Evolutionary conservation across 2,113 vertebrate genomes (phyloP), one percentile per base, ranked within the genome.

Genomic region (Furnarius figulus): DNA sequence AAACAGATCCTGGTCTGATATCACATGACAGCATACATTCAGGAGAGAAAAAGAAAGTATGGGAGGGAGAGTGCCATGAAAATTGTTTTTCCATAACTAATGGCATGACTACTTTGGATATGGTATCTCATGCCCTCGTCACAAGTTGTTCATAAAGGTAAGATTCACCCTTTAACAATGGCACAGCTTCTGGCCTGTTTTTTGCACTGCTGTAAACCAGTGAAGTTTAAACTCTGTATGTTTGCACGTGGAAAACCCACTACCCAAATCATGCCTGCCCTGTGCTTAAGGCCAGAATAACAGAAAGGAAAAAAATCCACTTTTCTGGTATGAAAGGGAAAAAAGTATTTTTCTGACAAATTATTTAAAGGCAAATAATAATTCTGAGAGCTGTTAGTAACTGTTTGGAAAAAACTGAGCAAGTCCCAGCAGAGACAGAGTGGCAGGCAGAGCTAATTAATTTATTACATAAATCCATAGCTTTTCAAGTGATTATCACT

Each of bases 381-480:
- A 72, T 63, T 71, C 27, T 37, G 40, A 93, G 58, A 87, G 37
- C 17, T 93, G 72, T 89, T 94, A 89, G 85, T 90, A 89, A 85
- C 76, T 87, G 47, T 58, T 86, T 35, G 47, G 39, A 37, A 92
- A 86, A 95, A 89, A n/a, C 0, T 20, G 3, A 91, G n/a, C 71
- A 92, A 79, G 52, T 92, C 89, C 47, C 94, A 67, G 44, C 63
- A 63, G 84, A 81, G 73, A 86, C 68, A 90, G 80, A 68, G 80
- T 56, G 68, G 61, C 84, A 85, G 87, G 87, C 76, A 95, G 84
- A 87, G 74, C 53, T 91, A 89, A 95, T 95, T 87, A 95, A 92
- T 95, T 89, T 87, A 85, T 95, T 95, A 94, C 70, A 87, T 91
- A 95, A 95, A 81, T 75, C 84, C 76, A 52, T 59, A 49, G 50